Conservation (phyloP, 2,797 vertebrate species). For the Channallabes apus region DNA sequence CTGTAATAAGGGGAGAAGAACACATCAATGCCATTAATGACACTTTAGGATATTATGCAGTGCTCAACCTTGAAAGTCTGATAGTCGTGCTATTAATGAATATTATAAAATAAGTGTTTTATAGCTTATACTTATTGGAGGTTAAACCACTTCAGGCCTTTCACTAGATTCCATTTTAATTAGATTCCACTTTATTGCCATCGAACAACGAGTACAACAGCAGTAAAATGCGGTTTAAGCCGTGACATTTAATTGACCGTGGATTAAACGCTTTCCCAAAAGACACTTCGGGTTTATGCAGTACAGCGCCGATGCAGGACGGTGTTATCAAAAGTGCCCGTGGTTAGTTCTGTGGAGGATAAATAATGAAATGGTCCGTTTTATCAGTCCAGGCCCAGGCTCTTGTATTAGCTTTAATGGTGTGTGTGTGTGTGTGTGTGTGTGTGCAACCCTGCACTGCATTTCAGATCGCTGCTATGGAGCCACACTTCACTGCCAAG, state of each 20-base stretch:
- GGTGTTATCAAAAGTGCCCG: neutral
- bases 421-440: neutral
- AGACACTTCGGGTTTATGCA: neutral
- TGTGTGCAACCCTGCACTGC: neutral
- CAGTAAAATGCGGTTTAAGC: too few relatives aligned
- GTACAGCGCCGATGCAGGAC: too few relatives aligned
- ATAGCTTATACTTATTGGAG: neutral
- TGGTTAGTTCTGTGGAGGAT: neutral
- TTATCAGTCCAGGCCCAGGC: neutral
- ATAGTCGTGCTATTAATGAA: neutral
- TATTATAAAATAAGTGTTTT: neutral
- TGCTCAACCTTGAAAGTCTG: neutral
- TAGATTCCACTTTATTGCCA: neutral
- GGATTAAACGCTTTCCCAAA: neutral
- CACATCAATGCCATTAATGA: neutral
- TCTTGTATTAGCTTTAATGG: neutral
- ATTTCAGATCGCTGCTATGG: conserved; percentile 70
- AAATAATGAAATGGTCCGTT: conserved; percentile 3
- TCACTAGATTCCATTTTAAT: neutral
- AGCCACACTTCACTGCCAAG: conserved; percentile 72
- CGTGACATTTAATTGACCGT: neutral
- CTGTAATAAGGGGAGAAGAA: neutral
- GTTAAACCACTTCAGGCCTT: neutral
- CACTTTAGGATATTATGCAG: neutral
- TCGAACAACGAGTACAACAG: neutral